Conservation (phyloP, 2,888 invertebrate species). For the Apotomis betuletana region DNA sequence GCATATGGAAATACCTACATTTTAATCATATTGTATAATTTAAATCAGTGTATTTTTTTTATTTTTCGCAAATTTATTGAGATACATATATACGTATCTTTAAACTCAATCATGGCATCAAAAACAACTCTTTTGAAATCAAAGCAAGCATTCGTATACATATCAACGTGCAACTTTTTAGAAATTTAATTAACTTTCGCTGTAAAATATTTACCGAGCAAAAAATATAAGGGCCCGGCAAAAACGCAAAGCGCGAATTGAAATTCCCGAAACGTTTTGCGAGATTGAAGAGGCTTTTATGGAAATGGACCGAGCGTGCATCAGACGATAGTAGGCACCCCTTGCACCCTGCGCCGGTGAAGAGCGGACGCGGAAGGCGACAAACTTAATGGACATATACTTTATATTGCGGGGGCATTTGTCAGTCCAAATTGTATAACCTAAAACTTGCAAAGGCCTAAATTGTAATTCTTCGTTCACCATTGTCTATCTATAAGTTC, state of each 20-base stretch:
- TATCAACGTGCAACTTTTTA: conserved; percentile 25
- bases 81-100: too few species aligned
- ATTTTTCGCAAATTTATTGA: too few species aligned
- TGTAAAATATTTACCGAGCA: conserved; percentile 49
- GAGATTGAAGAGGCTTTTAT: conserved; percentile 84
- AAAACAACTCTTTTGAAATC: not conserved
- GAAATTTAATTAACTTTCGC: conserved; percentile 34
- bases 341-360: conserved; percentile 15
- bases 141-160: conserved; percentile 1
- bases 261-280: conserved; percentile 81
- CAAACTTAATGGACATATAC: too few species aligned
- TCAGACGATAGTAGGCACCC: conserved; percentile 63
- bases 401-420: not conserved
- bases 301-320: conserved; percentile 80
- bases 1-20: too few species aligned
- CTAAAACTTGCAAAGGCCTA: not conserved
- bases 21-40: too few species aligned
- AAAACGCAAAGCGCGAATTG: conserved; percentile 78
- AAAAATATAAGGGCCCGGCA: conserved; percentile 51
- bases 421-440: not conserved
- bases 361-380: conserved; percentile 47
- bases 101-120: not conserved
- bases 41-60: too few species aligned
- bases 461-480: not conserved
- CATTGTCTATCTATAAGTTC: too few species aligned